A percentile compares a stretch with the other conserved stretches of the same genome.
phyloP scores from a whole-genome alignment of 2,113 vertebrate species.

The Oxygymnocypris stewartii region DNA sequence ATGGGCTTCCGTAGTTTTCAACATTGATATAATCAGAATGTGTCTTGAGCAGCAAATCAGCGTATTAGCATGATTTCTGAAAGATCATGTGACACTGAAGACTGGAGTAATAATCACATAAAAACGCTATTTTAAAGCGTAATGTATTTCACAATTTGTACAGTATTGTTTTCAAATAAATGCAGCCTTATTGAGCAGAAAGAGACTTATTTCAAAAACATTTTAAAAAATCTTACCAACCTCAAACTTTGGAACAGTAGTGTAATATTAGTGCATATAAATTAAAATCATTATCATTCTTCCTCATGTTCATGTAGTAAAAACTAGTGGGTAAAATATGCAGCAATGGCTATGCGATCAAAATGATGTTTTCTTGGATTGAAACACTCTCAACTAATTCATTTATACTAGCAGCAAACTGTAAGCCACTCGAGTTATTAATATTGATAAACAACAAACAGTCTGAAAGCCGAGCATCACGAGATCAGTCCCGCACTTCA shows the following conservation, averaged over 20 bases:
- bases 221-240: neutral
- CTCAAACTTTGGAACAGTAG: neutral
- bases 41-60: neutral
- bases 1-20: too few relatives aligned
- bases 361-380: neutral
- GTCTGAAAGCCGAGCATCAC: conserved; percentile 10
- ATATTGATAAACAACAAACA: conserved; percentile 16
- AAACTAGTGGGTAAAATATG: neutral
- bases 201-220: neutral
- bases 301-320: too few relatives aligned
- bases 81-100: neutral
- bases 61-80: neutral
- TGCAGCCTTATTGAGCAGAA: neutral
- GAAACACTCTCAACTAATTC: neutral
- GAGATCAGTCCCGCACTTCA: conserved; percentile 59
- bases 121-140: neutral
- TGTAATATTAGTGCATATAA: neutral
- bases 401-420: neutral
- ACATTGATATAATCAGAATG: neutral
- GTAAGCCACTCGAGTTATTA: conserved; percentile 1
- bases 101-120: neutral
- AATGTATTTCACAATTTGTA: neutral
- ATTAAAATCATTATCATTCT: neutral
- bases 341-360: neutral
- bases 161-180: neutral